These are phyloP conservation scores for Limosa lapponica DNA, from an alignment of 2,797 vertebrate species.

Conservation along the genomic window DNA sequence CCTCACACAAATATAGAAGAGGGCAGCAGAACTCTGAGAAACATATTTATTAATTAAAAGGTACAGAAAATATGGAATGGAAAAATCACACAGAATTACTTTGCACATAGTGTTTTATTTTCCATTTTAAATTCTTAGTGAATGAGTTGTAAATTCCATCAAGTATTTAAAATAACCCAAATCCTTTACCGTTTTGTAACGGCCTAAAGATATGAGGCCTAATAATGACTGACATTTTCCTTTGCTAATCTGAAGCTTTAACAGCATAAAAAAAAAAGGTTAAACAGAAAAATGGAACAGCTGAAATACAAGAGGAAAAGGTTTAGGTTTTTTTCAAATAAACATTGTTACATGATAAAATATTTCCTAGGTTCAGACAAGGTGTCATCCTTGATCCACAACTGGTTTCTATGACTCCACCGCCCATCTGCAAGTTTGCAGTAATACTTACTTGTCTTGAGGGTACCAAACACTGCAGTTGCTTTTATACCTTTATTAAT, in stretches of 20 bases:
- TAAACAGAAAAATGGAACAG: not conserved
- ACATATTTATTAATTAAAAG: constrained; percentile 7
- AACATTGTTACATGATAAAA: not conserved
- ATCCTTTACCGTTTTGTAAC: not conserved
- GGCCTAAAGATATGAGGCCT: not conserved
- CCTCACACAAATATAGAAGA: not conserved
- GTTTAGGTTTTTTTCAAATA: not conserved
- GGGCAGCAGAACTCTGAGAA: constrained; percentile 6
- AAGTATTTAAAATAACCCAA: not conserved
- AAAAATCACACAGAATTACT: not conserved
- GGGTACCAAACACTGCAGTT: not conserved
- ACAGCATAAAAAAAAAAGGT: not conserved
- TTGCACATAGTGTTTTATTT: not conserved
- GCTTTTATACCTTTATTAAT: not conserved
- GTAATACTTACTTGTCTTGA: not conserved
- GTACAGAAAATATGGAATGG: not conserved
- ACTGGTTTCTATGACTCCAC: not conserved
- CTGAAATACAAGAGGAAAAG: not conserved
- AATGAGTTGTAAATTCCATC: constrained; percentile 1
- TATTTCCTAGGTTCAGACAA: not conserved
- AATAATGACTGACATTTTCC: not conserved
- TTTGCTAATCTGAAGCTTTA: constrained; percentile 8
- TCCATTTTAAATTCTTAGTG: not conserved
- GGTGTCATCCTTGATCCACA: not conserved
- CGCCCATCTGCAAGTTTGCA: not conserved